Base-by-base conservation (phyloP, 2,888 invertebrate genomes). In the Nysson spinosus region DNA sequence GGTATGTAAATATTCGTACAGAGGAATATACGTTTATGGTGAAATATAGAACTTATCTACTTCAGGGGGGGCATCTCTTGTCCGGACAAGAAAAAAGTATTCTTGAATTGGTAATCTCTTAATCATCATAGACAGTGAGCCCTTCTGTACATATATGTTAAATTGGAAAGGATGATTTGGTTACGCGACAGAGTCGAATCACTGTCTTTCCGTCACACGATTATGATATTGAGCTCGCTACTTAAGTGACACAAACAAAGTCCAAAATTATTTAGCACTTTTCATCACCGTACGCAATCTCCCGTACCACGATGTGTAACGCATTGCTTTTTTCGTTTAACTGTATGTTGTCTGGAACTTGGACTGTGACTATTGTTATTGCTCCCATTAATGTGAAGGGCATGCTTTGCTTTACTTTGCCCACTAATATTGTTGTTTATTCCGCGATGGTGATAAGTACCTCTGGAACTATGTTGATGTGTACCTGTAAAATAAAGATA, bases 251-350 rank as follows among this genome's bases (percentile, higher is more conserved):
- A 66, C 62, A 69, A 75, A 64, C 40, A 67, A 71, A 65, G 63
- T 76, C 63, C 69, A 40, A 62, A 44, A 55, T 75, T 73, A 68
- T 58, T 55, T 46, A 62, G 58, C 63, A 68, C 58, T 74, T 71
- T 85, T 85, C 82, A 87, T 87, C 86, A 87, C 86, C 86, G 86
- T 77, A 86, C 85, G 72, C 86, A 85, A 71, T 87, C 86, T 32
- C 83, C 81, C 11, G 83, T 82, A 16, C 82, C 82, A 39, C 85
- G 85, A 26, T 83, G 79, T 39, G 77, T 75, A 30, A 81, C 77
- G 56, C 79, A 82, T 49, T 81, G 81, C 72, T 86, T 86, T 79
- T 86, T 86, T 52, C 86, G 83, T 68, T 86, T 86, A 46, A 82
- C 73, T n/a, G 79, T 77, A 46, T 82, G 80, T 42, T 80, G 69